Evolutionary conservation across 2,113 vertebrate genomes (phyloP), one percentile per base, ranked within the genome.

Genomic region (Neolamprologus kungweensis): DNA sequence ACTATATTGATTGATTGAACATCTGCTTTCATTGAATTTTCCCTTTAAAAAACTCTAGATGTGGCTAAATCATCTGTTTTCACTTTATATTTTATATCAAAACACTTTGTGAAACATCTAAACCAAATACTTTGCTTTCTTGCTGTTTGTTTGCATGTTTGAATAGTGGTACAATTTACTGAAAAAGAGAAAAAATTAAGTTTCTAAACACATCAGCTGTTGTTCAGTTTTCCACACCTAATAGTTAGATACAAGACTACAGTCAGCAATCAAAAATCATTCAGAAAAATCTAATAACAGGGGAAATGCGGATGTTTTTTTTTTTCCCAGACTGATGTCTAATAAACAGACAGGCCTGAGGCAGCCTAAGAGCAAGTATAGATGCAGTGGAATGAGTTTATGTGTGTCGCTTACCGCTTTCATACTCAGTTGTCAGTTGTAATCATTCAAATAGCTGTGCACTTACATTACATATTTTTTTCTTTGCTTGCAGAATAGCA

Each of bases 401-500:
- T 71, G 40, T 45, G 21, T 73, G 71, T 78, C 26, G 3, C 23
- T 78, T 78, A 78, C 71, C 7, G 2, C 26, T 50, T 78, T 78
- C 45, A 19, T 78, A 78, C 45, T 73, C 68, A 45, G 23, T 50
- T 78, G 71, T 78, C 71, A 78, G 26, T 50, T 78, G 71, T 31
- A 50, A 78, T 78, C 10, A 78, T 50, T 19, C 71, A 78, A 78
- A 50, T 78, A 50, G 14, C 7, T 11, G 16, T 78, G 71, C 71
- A 31, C 16, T 50, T 78, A n/a, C 45, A 78, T 78, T 50, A 28
- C 40, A 11, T 47, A 7, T 75, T 68, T 28, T 75, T 47, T 68
- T 37, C 68, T 50, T 31, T 50, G 4, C 45, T 50, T 12, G 45
- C 17, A 51, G 42, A 31, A 78, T n/a, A 78, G 26, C 71, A 12